phyloP scores from a whole-genome alignment of 1,140 invertebrate genomes.

The Calycopis cecrops region DNA sequence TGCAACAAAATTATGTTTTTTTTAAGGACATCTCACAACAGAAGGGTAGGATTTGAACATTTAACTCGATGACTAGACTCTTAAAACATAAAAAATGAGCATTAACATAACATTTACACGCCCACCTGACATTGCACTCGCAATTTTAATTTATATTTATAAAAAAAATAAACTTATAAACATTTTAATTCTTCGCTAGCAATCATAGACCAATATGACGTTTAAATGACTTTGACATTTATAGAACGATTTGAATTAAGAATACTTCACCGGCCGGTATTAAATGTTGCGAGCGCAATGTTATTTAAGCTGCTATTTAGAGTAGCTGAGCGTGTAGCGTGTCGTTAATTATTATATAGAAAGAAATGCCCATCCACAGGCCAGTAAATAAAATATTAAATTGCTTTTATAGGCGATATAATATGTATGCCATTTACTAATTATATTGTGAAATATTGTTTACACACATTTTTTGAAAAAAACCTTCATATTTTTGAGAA shows the following conservation, averaged over 20 bases:
- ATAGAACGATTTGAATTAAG: too few species aligned
- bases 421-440: not conserved
- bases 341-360: not conserved
- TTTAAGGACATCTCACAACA: conserved; percentile 18
- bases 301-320: conserved; percentile 11
- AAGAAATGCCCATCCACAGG: too few species aligned
- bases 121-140: conserved; percentile 36
- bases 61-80: conserved; percentile 71
- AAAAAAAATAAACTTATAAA: not conserved
- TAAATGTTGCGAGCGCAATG: conserved; percentile 42
- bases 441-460: not conserved
- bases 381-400: too few species aligned
- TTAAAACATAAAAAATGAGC: conserved; percentile 70
- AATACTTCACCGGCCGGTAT: too few species aligned
- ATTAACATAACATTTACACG: conserved; percentile 64
- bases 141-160: conserved; percentile 12
- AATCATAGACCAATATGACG: too few species aligned
- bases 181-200: too few species aligned
- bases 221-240: too few species aligned
- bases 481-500: too few species aligned
- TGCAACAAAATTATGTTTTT: conserved; percentile 4
- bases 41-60: conserved; percentile 26
- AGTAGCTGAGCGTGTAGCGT: conserved; percentile 4
- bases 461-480: too few species aligned
- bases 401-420: not conserved